phyloP scores from a whole-genome alignment of 2,113 vertebrate species.

The Chaetodon trifascialis region DNA sequence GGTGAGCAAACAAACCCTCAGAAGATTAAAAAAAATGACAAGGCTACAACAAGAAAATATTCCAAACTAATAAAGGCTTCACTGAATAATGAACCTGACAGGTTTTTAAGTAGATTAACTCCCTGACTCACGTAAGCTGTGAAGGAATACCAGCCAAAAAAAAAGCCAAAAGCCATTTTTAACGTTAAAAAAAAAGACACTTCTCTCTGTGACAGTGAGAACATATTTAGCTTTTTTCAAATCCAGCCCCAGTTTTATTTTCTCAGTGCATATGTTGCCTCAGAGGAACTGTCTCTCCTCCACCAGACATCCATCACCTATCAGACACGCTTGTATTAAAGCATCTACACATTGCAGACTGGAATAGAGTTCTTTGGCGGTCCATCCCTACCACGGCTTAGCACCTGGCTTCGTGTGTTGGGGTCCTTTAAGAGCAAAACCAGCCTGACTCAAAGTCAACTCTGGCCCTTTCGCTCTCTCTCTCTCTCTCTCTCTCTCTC shows the following conservation, averaged over 20 bases:
- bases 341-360: conserved; percentile 38
- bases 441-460: conserved; percentile 60
- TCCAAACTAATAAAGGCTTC: no score
- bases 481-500: no score
- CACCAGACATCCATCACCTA: conserved; percentile 35
- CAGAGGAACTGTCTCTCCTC: background rate
- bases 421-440: conserved; percentile 38
- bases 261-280: background rate
- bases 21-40: background rate
- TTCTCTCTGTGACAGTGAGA: background rate
- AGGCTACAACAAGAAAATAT: background rate
- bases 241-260: conserved; percentile 3
- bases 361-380: conserved; percentile 45
- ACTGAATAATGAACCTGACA: conserved; percentile 11
- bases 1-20: conserved; percentile 2
- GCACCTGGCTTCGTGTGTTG: conserved; percentile 44
- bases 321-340: conserved; percentile 30
- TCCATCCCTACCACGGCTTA: conserved; percentile 55
- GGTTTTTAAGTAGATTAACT: conserved; percentile 6
- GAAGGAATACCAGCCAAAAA: background rate
- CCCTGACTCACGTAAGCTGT: background rate
- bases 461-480: background rate
- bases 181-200: background rate
- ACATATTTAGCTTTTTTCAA: background rate
- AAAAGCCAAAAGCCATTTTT: background rate